These are phyloP conservation scores for Brachionus koreanus DNA, from an alignment of 1,140 invertebrate genomes.

Conservation along the genomic window DNA sequence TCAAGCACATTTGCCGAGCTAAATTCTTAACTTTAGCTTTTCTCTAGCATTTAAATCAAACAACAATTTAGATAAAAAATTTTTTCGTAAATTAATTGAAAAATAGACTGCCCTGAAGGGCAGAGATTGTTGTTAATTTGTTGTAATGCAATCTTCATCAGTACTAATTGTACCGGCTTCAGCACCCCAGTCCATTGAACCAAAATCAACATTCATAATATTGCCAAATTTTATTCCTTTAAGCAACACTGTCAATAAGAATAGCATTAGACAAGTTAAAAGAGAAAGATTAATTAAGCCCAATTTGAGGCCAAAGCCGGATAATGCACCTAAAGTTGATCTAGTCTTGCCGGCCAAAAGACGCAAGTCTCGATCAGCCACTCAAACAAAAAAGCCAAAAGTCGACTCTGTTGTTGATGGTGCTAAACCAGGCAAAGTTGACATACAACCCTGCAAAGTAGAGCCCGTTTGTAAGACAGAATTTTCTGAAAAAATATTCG, in stretches of 20 bases:
- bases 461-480: not conserved
- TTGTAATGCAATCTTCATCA: conserved; percentile 33
- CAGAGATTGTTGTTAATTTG: not conserved
- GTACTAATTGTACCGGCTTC: conserved; percentile 12
- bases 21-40: not conserved
- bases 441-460: not conserved
- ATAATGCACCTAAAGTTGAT: not conserved
- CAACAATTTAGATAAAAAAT: not conserved
- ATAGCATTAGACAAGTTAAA: not conserved
- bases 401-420: not conserved
- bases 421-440: not conserved
- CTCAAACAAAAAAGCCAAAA: not conserved
- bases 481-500: not conserved
- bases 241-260: not conserved
- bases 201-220: not conserved
- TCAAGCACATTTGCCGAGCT: not conserved
- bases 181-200: not conserved
- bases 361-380: not conserved
- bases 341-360: not conserved
- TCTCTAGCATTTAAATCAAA: not conserved
- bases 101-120: not conserved
- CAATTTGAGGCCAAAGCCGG: not conserved
- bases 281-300: conserved; percentile 5
- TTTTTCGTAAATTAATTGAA: not conserved
- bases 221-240: not conserved